Evolutionary conservation across 1,140 invertebrate species (phyloP).

Genomic region (Apis cerana): DNA sequence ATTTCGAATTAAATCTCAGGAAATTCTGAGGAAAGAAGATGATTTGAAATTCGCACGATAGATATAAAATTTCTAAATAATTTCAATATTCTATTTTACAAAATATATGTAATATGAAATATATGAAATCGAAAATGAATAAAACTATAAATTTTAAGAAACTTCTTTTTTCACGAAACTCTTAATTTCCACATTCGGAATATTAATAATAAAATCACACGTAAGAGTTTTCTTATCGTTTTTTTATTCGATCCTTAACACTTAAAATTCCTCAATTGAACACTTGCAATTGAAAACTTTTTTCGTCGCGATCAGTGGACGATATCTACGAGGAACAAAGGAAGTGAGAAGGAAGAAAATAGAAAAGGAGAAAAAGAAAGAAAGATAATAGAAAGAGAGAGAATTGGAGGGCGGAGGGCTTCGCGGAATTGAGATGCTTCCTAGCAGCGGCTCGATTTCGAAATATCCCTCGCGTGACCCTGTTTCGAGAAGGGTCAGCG

Average conservation of each 20-base stretch:
- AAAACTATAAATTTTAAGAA: too few species aligned
- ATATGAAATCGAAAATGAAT: too few species aligned
- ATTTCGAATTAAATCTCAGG: neutral
- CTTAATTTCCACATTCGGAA: neutral
- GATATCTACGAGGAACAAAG: neutral
- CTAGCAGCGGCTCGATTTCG: slow-evolving; percentile 44
- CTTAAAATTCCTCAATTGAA: too few species aligned
- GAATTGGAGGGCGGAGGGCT: slow-evolving; percentile 27
- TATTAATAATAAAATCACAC: neutral
- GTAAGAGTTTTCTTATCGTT: neutral
- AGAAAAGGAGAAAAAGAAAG: neutral
- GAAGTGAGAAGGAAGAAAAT: neutral
- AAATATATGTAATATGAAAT: too few species aligned
- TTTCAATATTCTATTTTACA: neutral
- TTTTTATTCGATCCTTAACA: too few species aligned
- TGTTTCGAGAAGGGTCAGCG: slow-evolving; percentile 50
- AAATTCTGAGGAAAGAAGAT: neutral
- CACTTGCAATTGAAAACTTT: neutral
- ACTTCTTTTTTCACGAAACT: too few species aligned
- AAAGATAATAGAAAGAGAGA: neutral
- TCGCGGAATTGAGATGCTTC: slow-evolving; percentile 50
- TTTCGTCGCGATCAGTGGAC: neutral
- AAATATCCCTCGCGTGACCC: slow-evolving; percentile 54
- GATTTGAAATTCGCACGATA: neutral
- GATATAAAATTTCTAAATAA: neutral